phyloP scores from a whole-genome alignment of 2,888 invertebrate species.

The Nomada fucata region DNA sequence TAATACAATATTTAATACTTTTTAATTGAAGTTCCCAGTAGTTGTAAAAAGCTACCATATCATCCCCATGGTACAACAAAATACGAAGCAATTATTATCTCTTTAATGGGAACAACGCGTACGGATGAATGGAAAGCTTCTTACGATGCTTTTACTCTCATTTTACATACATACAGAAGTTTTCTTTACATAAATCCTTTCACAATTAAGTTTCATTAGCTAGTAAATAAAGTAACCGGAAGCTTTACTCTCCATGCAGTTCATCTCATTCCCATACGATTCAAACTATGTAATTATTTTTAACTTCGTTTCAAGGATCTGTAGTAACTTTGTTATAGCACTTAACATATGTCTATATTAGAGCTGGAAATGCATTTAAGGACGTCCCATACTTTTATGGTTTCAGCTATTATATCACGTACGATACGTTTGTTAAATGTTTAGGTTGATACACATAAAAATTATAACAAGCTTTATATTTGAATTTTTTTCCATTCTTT shows the following conservation, averaged over 20 bases:
- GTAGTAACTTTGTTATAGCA: slow-evolving; percentile 44
- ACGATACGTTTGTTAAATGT: slow-evolving; percentile 27
- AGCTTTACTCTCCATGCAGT: slow-evolving; percentile 57
- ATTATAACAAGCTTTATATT: slow-evolving; percentile 47
- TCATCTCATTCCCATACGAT: slow-evolving; percentile 24
- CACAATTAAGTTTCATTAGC: slow-evolving; percentile 23
- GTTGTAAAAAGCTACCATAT: slow-evolving; percentile 70
- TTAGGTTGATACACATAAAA: slow-evolving; percentile 44
- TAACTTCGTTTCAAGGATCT: slow-evolving; percentile 43
- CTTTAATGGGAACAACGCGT: slow-evolving; percentile 10
- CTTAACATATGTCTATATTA: slow-evolving; percentile 45
- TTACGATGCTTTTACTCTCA: slow-evolving; percentile 54
- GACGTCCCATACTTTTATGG: slow-evolving; percentile 73
- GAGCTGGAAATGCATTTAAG: slow-evolving; percentile 73
- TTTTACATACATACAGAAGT: slow-evolving; percentile 64
- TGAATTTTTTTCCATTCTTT: slow-evolving; percentile 27
- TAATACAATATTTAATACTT: slow-evolving; percentile 82
- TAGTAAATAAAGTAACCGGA: slow-evolving; percentile 63
- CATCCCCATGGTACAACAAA: slow-evolving; percentile 53
- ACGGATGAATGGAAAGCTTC: slow-evolving; percentile 61
- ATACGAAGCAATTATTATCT: slow-evolving; percentile 48
- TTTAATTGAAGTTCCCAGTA: slow-evolving; percentile 76
- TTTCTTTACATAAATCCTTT: slow-evolving; percentile 24
- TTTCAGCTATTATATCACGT: slow-evolving; percentile 48
- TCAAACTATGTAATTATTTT: slow-evolving; percentile 46